Conservation (phyloP, 1,140 invertebrate genomes). For the Calephelis virginiensis region DNA sequence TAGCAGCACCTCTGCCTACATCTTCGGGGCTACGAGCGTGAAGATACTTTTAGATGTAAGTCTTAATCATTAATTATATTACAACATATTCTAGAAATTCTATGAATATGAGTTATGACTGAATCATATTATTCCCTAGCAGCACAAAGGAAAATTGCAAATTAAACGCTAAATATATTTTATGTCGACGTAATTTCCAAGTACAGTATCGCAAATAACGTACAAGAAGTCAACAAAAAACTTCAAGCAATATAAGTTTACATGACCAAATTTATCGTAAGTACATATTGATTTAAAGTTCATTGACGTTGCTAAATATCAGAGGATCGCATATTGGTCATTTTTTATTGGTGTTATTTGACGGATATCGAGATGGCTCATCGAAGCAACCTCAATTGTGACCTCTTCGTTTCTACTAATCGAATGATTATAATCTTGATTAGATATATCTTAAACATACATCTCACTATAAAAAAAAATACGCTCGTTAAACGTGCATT, state of each 20-base stretch:
- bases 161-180: neutral
- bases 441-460: no score
- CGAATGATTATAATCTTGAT: no score
- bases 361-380: neutral
- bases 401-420: neutral
- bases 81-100: neutral
- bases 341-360: neutral
- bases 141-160: neutral
- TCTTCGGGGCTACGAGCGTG: no score
- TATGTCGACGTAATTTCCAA: neutral
- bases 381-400: neutral
- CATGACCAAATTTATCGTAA: slow-evolving; percentile 20
- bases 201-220: slow-evolving; percentile 25
- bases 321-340: slow-evolving; percentile 10
- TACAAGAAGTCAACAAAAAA: slow-evolving; percentile 18
- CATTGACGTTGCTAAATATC: slow-evolving; percentile 20
- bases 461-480: no score
- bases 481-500: no score
- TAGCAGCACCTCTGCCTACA: no score
- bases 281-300: slow-evolving; percentile 21
- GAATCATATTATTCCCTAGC: neutral
- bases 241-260: slow-evolving; percentile 11
- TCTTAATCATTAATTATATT: neutral
- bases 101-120: no score
- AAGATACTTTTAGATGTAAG: no score